Evolutionary conservation across 2,888 invertebrate species (phyloP), one percentile per base, ranked within the genome.

Genomic region (Drosophila parthenogenetica): DNA sequence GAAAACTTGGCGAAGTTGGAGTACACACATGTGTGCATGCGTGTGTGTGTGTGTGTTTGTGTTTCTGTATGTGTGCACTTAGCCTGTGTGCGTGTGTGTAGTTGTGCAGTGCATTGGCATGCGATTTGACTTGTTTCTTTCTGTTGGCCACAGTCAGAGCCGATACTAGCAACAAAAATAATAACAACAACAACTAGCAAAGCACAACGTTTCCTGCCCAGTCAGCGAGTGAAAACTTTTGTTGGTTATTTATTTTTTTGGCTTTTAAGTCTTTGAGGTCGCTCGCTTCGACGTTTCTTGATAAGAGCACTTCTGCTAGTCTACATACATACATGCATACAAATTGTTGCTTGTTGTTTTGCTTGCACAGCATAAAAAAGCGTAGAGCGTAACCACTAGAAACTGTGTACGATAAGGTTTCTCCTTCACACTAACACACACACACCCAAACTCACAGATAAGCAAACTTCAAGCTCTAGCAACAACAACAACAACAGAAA

Each of bases 51-150:
- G 35, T 35, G 35, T 13, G 35, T 13, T 22, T 1, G 22, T 22
- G 5, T 22, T 22, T n/a, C n/a, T n/a, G 19, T 19, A 19, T 35
- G 29, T 14, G 7, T 22, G 14, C 32, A 19, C 7, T 19, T 10
- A 25, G 19, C 50, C n/a, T 46, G 25, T 49, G 4, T 50, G 11
- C 22, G 48, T 55, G 57, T 59, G 25, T 53, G 46, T 55, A 14
- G 35, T 29, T 67, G 66, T 78, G 68, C 79, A 86, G 87, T 88
- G 84, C 89, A 85, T 88, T 85, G 85, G 85, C 85, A 85, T 85
- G 85, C 85, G 69, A 88, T 83, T 87, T 79, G 81, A 88, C 87
- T 85, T 88, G 87, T 85, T 85, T 88, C 66, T 72, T 42, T 42
- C 29, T 43, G 43, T 45, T 80, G 54, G 61, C 77, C 62, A 51